Evolutionary conservation across 2,113 vertebrate species (phyloP).

Genomic region (Ivindomyrus marchei): DNA sequence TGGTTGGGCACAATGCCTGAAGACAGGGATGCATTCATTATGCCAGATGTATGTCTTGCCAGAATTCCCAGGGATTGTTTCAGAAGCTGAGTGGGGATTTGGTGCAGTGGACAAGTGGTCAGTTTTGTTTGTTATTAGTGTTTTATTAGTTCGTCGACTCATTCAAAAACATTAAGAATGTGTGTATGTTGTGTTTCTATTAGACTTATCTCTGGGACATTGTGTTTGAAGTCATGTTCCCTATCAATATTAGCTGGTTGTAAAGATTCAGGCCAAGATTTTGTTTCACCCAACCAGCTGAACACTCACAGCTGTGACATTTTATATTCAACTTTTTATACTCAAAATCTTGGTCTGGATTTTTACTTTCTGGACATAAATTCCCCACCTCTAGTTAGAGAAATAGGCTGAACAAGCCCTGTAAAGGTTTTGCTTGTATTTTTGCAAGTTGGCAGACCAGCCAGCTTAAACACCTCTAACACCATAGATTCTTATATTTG

Average conservation of each 20-base stretch:
- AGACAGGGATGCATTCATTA: background rate
- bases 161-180: background rate
- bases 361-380: background rate
- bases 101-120: background rate
- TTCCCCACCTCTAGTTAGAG: background rate
- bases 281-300: background rate
- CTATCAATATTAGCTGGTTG: background rate
- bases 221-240: background rate
- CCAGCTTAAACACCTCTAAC: background rate
- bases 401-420: background rate
- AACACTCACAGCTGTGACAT: background rate
- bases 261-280: background rate
- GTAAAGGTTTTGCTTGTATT: background rate
- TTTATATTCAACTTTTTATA: background rate
- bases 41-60: background rate
- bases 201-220: background rate
- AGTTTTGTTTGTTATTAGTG: background rate
- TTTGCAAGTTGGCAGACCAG: background rate
- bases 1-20: background rate
- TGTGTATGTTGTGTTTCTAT: background rate
- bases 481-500: background rate
- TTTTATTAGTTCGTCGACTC: background rate
- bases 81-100: background rate
- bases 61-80: background rate
- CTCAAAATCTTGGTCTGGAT: background rate